Evolutionary conservation across 2,113 vertebrate species (phyloP).

Genomic region (Bubo blakistoni): DNA sequence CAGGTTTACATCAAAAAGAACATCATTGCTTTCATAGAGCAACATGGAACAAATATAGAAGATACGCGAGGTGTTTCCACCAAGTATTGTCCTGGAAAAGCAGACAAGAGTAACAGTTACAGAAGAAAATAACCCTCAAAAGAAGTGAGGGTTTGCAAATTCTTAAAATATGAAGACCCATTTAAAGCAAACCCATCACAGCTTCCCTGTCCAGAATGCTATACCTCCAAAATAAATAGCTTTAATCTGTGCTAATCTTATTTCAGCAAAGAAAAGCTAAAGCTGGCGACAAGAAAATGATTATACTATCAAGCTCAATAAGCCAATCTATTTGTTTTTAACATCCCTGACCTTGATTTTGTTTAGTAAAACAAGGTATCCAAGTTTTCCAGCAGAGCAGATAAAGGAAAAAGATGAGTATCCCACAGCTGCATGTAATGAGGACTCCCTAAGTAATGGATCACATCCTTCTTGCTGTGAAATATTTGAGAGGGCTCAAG

Average conservation of each 20-base stretch:
- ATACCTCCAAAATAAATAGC: conserved; percentile 43
- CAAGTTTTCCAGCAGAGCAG: conserved; percentile 39
- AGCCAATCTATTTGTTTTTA: conserved; percentile 61
- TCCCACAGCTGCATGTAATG: conserved; percentile 56
- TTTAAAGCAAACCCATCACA: not conserved
- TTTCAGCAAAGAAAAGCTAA: conserved; percentile 46
- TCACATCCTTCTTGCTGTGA: conserved; percentile 63
- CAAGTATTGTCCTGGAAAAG: not conserved
- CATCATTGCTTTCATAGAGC: not conserved
- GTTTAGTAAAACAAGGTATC: conserved; percentile 48
- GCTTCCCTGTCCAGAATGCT: not conserved
- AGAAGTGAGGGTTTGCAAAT: not conserved
- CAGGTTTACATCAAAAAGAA: not conserved
- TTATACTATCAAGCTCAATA: conserved; percentile 65
- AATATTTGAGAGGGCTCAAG: conserved; percentile 45
- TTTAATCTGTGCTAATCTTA: conserved; percentile 60
- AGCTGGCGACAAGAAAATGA: conserved; percentile 33
- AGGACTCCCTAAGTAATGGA: conserved; percentile 47
- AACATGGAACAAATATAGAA: not conserved
- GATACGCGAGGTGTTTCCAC: not conserved
- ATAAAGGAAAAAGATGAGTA: conserved; percentile 29
- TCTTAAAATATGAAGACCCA: not conserved
- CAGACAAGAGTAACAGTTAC: not conserved
- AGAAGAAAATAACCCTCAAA: conserved; percentile 2
- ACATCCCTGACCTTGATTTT: conserved; percentile 56